Base-by-base conservation (phyloP, 2,888 invertebrate genomes). In the Lomographa bimaculata region DNA sequence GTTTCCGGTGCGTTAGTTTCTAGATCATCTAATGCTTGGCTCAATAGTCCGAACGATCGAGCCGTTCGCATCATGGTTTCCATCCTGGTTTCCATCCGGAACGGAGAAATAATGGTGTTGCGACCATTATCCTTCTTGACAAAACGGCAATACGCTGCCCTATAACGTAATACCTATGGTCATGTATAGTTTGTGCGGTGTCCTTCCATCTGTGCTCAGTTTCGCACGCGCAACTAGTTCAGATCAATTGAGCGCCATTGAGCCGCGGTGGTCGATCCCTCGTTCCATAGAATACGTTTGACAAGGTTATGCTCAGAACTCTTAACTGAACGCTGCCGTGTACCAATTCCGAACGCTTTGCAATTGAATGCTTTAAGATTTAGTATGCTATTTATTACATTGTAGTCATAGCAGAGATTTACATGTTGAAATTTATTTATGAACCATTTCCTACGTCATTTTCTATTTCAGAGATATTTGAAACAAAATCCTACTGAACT, bases 191-290 rank as follows among this genome's bases (percentile, higher is more conserved):
- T 60, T 64, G 60, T 64, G 60, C 63, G 64, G 50, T 57, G 72
- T 71, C 73, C 73, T 76, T 76, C 71, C 65, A 61, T 60, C 52
- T 54, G 62, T 60, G 58, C 65, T 70, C 69, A 77, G 79, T 75
- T 82, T 83, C 77, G 80, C 80, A 79, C 74, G 76, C 76, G 67
- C 76, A 82, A 79, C 79, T 83, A 83, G 80, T 75, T 80, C 78
- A 70, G 70, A 72, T 76, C 86, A 87, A 87, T 87, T 87, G 86
- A 80, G 60, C 64, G 79, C 70, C 79, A 84, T 84, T 84, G 78
- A 85, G 80, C 66, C 60, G 59, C 64, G 70, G 69, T 39, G 40
- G 37, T 50, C 45, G 51, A 68, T 77, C 81, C 80, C 80, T 75
- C 75, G 71, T 71, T 71, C 70, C 67, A 72, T 64, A 71, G 65